Evolutionary conservation across 2,113 vertebrate species (phyloP), one percentile per base, ranked within the genome.

Genomic region (Hippocampus zosterae): DNA sequence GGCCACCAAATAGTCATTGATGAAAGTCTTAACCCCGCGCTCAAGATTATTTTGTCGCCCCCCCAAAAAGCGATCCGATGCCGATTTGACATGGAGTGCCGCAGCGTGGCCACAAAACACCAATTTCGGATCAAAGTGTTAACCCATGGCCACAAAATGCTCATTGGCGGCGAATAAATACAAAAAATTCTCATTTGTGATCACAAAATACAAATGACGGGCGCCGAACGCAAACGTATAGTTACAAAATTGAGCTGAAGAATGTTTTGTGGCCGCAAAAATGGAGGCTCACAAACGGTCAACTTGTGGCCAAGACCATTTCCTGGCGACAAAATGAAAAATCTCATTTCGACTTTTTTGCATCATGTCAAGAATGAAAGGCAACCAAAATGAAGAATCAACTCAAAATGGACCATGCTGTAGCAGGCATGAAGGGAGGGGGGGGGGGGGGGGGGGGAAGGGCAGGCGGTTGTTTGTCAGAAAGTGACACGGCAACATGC

Each of bases 371-470:
- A 59, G 5, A 59, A 59, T 21, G 19, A 52, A 52, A 21, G 19
- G 19, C 2, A 52, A 52, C 21, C 6, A 50, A 50, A 50, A 13
- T 21, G 23, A 57, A 57, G 1, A 23, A 57, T 57, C 3, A 46
- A 15, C n/a, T 23, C 13, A 44, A 41, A 33, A 40, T 42, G 61
- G 61, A 42, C 37, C 62, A 25, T 64, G 41, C 62, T 25, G 40
- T 21, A 64, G 62, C 61, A 41, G 61, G 61, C 61, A 8, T 65
- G n/a, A 13, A 15, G 25, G n/a, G 62, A 44, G n/a, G 62, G 40
- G 37, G 19, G 3, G 3, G 3, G 11, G 11, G 23, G 16, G 48
- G 16, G 48, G 48, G 18, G 29, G 29, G 3, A 8, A 3, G 19
- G 37, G 37, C 19, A 10, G 16, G 16, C 11, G 27, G 0, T 59